Evolutionary conservation across 2,797 vertebrate genomes (phyloP), one percentile per base, ranked within the genome.

Genomic region (Acanthurus leucopareius): DNA sequence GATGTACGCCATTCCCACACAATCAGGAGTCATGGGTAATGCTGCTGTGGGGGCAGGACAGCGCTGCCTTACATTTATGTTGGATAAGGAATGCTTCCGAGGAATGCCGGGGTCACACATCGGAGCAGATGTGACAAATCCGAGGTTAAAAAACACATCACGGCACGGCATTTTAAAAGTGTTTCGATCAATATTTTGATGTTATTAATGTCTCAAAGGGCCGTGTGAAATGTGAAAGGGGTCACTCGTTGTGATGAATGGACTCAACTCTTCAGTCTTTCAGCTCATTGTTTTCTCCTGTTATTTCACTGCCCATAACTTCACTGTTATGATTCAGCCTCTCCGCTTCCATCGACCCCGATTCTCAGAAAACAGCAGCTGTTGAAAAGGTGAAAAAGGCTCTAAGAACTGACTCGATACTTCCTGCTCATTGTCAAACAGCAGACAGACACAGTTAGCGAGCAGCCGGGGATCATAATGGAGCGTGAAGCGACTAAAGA

Each of bases 1-100:
- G 73, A 80, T 68, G 80, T 57, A 54, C 64, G 22, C 77, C 63
- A 75, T 85, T 91, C 89, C 86, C 84, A 84, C 79, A 86, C 60
- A 60, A 75, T 60, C 75, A 57, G 77, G 73, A 84, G 73, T 71
- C 81, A 69, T 15, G 77, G 84, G 58, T 78, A 75, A 75, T 51
- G 76, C 73, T 4, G 52, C 28, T 66, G 73, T 54, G 77, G 48
- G 1, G 53, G 60, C 66, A 54, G 67, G 60, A 78, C 73, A 65
- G 67, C 28, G 53, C 71, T 25, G n/a, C 16, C 44, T 75, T 83
- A 83, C 72, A 70, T 70, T 79, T 14, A 58, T 15, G 25, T 19
- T 32, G 22, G 71, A 73, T 28, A 15, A 62, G 35, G 65, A 83
- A 69, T 42, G 62, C 28, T 25, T 51, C 67, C 45, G 9, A 77